Conservation (phyloP, 2,797 vertebrate genomes). For the Eutrigla gurnardus region DNA sequence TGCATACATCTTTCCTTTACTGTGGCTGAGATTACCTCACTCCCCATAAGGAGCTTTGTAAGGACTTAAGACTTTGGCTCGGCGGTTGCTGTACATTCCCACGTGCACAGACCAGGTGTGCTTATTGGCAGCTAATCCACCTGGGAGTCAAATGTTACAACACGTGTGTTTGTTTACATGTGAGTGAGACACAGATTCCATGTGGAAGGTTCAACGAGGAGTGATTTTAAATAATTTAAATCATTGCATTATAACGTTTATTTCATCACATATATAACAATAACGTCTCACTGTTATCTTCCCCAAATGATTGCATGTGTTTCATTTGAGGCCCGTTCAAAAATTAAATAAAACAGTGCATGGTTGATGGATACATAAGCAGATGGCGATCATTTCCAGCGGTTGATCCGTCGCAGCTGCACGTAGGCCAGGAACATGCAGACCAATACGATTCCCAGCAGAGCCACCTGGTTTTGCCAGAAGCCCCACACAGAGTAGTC, state of each 20-base stretch:
- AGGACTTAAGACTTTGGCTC: slow-evolving; percentile 45
- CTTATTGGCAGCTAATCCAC: slow-evolving; percentile 66
- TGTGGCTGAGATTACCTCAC: slow-evolving; percentile 24
- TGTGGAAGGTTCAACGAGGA: slow-evolving; percentile 6
- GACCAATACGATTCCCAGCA: slow-evolving; percentile 77
- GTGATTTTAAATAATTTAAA: slow-evolving; percentile 2
- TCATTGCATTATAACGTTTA: neutral
- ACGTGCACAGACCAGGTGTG: slow-evolving; percentile 47
- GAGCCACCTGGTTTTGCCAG: slow-evolving; percentile 87
- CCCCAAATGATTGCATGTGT: neutral
- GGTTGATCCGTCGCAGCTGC: slow-evolving; percentile 85
- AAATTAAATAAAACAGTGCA: slow-evolving; percentile 36
- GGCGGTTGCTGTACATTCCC: slow-evolving; percentile 35
- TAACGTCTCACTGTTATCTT: neutral
- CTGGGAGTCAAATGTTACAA: slow-evolving; percentile 57
- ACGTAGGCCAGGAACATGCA: slow-evolving; percentile 83
- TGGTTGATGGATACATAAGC: neutral
- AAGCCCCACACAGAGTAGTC: slow-evolving; percentile 87
- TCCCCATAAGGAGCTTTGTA: slow-evolving; percentile 67
- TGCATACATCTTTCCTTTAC: neutral
- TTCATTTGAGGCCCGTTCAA: slow-evolving; percentile 30
- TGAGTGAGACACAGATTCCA: slow-evolving; percentile 9
- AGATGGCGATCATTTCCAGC: slow-evolving; percentile 83
- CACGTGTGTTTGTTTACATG: slow-evolving; percentile 58
- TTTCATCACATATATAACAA: slow-evolving; percentile 18